These are phyloP conservation scores for Hypomecis punctinalis DNA, from an alignment of 2,888 invertebrate species.

Conservation along the genomic window DNA sequence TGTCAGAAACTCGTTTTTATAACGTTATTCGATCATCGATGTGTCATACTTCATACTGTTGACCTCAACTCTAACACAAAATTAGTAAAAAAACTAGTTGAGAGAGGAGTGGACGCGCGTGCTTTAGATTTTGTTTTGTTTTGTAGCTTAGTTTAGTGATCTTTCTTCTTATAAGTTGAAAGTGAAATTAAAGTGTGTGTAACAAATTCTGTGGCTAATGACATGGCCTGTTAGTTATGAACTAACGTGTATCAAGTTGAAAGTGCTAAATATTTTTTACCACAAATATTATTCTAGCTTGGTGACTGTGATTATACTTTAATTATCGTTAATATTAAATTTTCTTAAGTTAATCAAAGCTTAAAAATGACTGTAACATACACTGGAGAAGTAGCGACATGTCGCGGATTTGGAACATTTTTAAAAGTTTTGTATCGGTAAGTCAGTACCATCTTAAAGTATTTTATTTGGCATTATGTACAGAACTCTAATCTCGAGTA, in stretches of 20 bases:
- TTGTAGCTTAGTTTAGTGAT: neutral
- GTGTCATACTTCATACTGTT: too few species aligned
- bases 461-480: neutral
- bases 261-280: conserved; percentile 19
- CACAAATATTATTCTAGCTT: conserved; percentile 7
- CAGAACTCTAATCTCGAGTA: too few species aligned
- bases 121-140: neutral
- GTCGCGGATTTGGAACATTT: conserved; percentile 94
- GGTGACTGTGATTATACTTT: conserved; percentile 16
- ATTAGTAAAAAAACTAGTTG: conserved; percentile 1
- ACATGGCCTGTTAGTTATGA: neutral
- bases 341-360: conserved; percentile 1
- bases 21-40: too few species aligned
- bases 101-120: neutral
- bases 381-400: conserved; percentile 94
- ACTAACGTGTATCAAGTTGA: conserved; percentile 3
- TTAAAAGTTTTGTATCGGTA: conserved; percentile 93
- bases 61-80: neutral
- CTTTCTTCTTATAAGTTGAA: neutral
- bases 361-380: conserved; percentile 93
- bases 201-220: neutral
- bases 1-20: too few species aligned
- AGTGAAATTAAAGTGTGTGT: neutral
- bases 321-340: neutral
- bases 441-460: conserved; percentile 45